phyloP scores from a whole-genome alignment of 2,888 invertebrate species.

The Drosophila heteroneura region DNA sequence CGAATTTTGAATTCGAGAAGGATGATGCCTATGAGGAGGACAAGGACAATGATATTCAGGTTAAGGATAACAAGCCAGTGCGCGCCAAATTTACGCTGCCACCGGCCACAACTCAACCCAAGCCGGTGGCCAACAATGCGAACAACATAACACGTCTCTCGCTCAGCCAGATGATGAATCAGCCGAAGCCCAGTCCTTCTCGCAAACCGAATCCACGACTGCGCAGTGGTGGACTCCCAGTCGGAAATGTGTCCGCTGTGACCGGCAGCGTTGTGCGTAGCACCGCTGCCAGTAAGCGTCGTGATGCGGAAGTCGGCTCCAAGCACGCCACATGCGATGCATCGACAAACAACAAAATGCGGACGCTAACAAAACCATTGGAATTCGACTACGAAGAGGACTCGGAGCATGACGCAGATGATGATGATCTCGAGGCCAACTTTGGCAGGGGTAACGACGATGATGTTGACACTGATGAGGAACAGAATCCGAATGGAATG shows the following conservation, averaged over 20 bases:
- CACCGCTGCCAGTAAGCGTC: slow-evolving; percentile 41
- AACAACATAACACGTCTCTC: slow-evolving; percentile 40
- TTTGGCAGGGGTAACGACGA: slow-evolving; percentile 37
- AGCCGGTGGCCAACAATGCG: slow-evolving; percentile 1
- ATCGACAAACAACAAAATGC: slow-evolving; percentile 33
- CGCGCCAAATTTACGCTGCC: slow-evolving; percentile 60
- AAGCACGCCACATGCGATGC: slow-evolving; percentile 37
- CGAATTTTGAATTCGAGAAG: slow-evolving; percentile 55
- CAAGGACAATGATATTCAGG: slow-evolving; percentile 4
- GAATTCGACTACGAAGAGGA: slow-evolving; percentile 63
- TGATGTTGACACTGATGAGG: slow-evolving; percentile 45
- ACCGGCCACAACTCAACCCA: slow-evolving; percentile 49
- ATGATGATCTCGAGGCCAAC: slow-evolving; percentile 35
- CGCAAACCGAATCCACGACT: slow-evolving; percentile 33
- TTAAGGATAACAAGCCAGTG: slow-evolving; percentile 12
- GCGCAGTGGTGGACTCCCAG: slow-evolving; percentile 34
- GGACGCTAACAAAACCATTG: slow-evolving; percentile 48
- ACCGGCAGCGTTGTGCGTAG: slow-evolving; percentile 14
- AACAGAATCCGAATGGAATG: slow-evolving; percentile 47
- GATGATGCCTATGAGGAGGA: slow-evolving; percentile 58
- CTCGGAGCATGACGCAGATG: slow-evolving; percentile 42
- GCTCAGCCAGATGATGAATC: slow-evolving; percentile 53
- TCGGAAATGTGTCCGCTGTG: slow-evolving; percentile 6
- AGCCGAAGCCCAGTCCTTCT: slow-evolving; percentile 31
- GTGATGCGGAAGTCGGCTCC: slow-evolving; percentile 23